A percentile compares a stretch with the other conserved stretches of the same genome.
Evolutionary conservation across 1,140 invertebrate species (phyloP).

Genomic region (Drosophila baimaii): DNA sequence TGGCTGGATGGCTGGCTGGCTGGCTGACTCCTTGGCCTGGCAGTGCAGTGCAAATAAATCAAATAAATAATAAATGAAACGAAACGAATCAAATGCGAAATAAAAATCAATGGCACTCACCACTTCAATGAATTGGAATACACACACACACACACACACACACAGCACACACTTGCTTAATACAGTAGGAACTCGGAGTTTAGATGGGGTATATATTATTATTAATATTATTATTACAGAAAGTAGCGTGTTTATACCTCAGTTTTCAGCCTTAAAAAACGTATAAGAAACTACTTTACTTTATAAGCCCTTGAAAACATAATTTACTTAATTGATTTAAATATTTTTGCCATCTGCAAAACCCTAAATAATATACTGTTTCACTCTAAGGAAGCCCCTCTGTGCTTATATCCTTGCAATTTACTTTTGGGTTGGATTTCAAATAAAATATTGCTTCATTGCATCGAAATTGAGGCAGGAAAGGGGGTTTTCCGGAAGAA

Average conservation of each 20-base stretch:
- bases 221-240: too few relatives aligned
- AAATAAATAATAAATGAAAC: slow-evolving; percentile 82
- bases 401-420: slow-evolving; percentile 53
- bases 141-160: slow-evolving; percentile 19
- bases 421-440: slow-evolving; percentile 79
- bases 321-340: too few relatives aligned
- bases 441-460: slow-evolving; percentile 81
- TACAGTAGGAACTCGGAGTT: not conserved
- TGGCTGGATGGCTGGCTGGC: not conserved
- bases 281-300: too few relatives aligned
- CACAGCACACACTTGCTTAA: too few relatives aligned
- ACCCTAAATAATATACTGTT: not conserved
- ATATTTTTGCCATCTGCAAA: not conserved
- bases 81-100: slow-evolving; percentile 80
- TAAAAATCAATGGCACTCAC: slow-evolving; percentile 80
- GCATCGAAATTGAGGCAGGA: slow-evolving; percentile 76
- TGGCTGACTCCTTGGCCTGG: slow-evolving; percentile 7
- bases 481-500: too few relatives aligned
- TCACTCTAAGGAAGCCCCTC: not conserved
- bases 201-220: too few relatives aligned
- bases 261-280: too few relatives aligned
- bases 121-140: slow-evolving; percentile 77
- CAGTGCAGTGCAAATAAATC: slow-evolving; percentile 75
- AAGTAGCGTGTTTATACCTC: too few relatives aligned
- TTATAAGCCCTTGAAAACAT: too few relatives aligned